Conservation (phyloP, 2,888 invertebrate genomes). For the Caenorhabditis drosophilae region DNA sequence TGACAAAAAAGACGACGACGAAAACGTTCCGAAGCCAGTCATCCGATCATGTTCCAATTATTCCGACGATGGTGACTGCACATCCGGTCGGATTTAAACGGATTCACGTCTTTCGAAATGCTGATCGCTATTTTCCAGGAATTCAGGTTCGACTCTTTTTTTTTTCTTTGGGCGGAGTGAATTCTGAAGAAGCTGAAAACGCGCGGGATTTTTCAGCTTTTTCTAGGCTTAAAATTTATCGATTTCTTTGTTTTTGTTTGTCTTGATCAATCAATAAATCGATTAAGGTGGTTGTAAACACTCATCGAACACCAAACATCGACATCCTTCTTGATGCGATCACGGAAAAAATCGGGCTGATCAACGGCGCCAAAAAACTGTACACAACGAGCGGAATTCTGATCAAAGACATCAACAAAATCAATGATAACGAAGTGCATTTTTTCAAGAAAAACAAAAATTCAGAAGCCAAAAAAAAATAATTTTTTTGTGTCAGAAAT, state of each 20-base stretch:
- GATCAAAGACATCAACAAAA: slow-evolving; percentile 33
- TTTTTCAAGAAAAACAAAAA: no score
- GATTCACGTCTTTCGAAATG: slow-evolving; percentile 34
- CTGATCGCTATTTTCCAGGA: slow-evolving; percentile 26
- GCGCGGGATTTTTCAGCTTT: no score
- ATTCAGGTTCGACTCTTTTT: slow-evolving; percentile 21
- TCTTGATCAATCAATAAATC: no score
- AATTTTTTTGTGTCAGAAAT: slow-evolving; percentile 14
- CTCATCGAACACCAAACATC: slow-evolving; percentile 39
- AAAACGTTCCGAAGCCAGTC: slow-evolving; percentile 25
- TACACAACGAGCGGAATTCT: slow-evolving; percentile 45
- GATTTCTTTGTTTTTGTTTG: no score
- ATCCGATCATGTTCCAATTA: slow-evolving; percentile 35
- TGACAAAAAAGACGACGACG: slow-evolving; percentile 4
- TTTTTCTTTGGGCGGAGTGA: no score
- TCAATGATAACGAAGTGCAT: slow-evolving; percentile 32
- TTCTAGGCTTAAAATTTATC: no score
- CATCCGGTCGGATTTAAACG: slow-evolving; percentile 21
- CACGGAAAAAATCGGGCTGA: slow-evolving; percentile 45
- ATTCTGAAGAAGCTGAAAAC: no score
- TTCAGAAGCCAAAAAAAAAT: slow-evolving; percentile 7
- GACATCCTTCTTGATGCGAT: slow-evolving; percentile 49
- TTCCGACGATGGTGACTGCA: slow-evolving; percentile 30
- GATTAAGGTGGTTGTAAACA: slow-evolving; percentile 31
- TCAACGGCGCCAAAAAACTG: slow-evolving; percentile 48